Evolutionary conservation across 2,888 invertebrate species (phyloP), one percentile per base, ranked within the genome.

Genomic region (Dorcus parallelipipedus): DNA sequence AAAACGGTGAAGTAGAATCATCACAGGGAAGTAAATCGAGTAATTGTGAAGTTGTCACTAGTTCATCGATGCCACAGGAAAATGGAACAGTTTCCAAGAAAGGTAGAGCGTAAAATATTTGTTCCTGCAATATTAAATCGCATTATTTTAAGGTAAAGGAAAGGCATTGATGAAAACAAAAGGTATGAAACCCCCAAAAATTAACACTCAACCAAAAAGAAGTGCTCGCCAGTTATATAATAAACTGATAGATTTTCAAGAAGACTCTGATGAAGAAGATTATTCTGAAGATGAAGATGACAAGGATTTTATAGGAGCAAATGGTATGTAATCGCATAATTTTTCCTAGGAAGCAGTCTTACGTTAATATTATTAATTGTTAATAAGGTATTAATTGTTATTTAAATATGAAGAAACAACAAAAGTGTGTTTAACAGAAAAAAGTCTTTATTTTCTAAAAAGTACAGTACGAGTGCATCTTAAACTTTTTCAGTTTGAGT

Each of bases 251-350:
- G 77, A 80, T 55, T 81, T 82, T 23, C 6, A 10, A 52, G 82
- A 80, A 5, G 72, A 77, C 1, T 73, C 78, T 9, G 26, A 33
- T 7, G 26, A 33, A 33, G 26, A 33, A 33, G 80, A 77, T 23
- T 84, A 84, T 41, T 84, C 84, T 43, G 85, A 85, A 59, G 85
- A 85, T 72, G 85, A 86, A 62, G 84, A 86, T 61, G 86, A 86
- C 64, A 84, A 85, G 23, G 23, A 17, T 9, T 45, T 45, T 45
- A 23, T 20, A 9, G 45, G 45, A 9, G 9, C 45, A 5, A 45
- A 9, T 10, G 9, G 45, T 45, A 20, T 20, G 9, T 17, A 33
- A 33, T 33, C 26, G 3, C 7, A 6, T 33, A 33, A 33, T 6
- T 33, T 7, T 14, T 14, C 14, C 14, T 14, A 14, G 14, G 14